phyloP scores from a whole-genome alignment of 1,140 invertebrate genomes.

The Brachionus rubens region DNA sequence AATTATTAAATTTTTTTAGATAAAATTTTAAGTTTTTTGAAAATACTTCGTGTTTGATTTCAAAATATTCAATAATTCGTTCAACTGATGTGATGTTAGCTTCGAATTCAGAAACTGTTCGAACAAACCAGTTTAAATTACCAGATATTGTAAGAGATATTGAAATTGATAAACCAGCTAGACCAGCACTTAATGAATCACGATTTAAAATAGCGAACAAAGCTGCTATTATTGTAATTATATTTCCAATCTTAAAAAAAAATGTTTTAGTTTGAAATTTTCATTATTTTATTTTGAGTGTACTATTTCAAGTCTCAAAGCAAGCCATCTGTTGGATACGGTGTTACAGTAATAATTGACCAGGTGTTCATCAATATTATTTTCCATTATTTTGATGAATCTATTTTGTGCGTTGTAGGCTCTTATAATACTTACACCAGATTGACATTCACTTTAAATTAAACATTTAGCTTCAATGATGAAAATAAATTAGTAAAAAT shows the following conservation, averaged over 20 bases:
- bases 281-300: not conserved
- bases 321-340: slow-evolving; percentile 45
- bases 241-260: slow-evolving; percentile 18
- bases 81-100: slow-evolving; percentile 97
- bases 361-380: slow-evolving; percentile 33
- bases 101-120: slow-evolving; percentile 93
- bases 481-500: not conserved
- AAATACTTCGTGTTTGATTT: slow-evolving; percentile 66
- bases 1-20: not conserved
- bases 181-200: slow-evolving; percentile 51
- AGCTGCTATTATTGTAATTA: slow-evolving; percentile 30
- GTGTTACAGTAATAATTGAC: slow-evolving; percentile 29
- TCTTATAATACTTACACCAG: slow-evolving; percentile 64
- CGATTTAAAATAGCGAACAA: slow-evolving; percentile 33
- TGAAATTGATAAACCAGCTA: slow-evolving; percentile 64
- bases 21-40: not conserved
- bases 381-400: slow-evolving; percentile 58
- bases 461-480: not conserved
- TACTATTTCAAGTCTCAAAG: slow-evolving; percentile 40
- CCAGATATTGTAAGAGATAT: slow-evolving; percentile 67
- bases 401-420: slow-evolving; percentile 62
- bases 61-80: slow-evolving; percentile 90
- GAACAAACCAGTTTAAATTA: slow-evolving; percentile 83
- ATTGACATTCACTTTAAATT: slow-evolving; percentile 69
- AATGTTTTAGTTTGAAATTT: not conserved